phyloP scores from a whole-genome alignment of 1,140 invertebrate species.

The Periplaneta americana region DNA sequence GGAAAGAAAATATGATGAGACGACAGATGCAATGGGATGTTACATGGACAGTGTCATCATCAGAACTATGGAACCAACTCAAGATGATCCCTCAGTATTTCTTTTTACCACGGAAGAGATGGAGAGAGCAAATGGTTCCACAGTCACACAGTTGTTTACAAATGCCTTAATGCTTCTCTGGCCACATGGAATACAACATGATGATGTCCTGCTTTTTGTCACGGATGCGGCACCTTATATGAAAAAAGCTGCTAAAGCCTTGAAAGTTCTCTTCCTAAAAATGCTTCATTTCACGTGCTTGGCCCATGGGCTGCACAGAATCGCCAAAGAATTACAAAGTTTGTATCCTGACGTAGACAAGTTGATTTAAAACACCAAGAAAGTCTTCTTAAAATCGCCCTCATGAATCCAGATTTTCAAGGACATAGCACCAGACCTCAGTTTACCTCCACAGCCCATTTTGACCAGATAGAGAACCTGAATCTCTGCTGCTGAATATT shows the following conservation, averaged over 20 bases:
- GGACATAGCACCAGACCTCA: neutral
- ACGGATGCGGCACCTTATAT: too few relatives aligned
- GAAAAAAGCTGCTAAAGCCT: too few relatives aligned
- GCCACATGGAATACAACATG: neutral
- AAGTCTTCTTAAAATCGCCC: neutral
- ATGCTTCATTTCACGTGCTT: too few relatives aligned
- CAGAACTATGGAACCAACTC: neutral
- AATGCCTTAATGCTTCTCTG: neutral
- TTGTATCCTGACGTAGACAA: too few relatives aligned
- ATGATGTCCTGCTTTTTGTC: neutral
- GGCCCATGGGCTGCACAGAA: too few relatives aligned
- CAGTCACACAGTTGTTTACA: too few relatives aligned
- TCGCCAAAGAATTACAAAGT: neutral
- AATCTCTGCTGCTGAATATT: neutral
- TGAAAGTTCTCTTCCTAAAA: neutral
- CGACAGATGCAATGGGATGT: too few relatives aligned
- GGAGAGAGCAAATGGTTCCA: neutral
- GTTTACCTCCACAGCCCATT: too few relatives aligned
- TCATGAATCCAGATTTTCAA: neutral
- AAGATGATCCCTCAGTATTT: neutral
- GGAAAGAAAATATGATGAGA: neutral
- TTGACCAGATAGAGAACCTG: neutral
- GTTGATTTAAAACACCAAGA: neutral
- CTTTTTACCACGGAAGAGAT: neutral
- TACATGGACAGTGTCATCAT: too few relatives aligned